Base-by-base conservation (phyloP, 2,113 vertebrate genomes). In the Oryzias celebensis region DNA sequence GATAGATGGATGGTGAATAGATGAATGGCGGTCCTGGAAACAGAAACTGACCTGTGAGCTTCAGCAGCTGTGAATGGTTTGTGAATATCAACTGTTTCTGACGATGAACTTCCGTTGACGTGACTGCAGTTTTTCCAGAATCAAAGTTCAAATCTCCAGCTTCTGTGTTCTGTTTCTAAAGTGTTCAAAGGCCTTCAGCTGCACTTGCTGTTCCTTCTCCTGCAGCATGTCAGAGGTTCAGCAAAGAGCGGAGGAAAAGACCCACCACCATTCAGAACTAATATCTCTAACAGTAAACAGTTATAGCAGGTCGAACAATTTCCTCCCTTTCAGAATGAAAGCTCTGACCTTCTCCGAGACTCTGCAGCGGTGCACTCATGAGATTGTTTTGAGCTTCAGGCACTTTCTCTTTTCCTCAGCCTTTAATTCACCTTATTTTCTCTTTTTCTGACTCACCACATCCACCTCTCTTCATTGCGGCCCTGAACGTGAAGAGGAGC, bases 341-440 rank as follows among this genome's bases (percentile, higher is more conserved):
- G 75, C 70, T 50, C 60, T 79, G 79, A 84, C 87, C 79, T 82
- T 73, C 47, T 52, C 5, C 10, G 17, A 61, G 54, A 53, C 67
- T 56, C 71, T 45, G 1, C 41, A 6, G 51, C 65, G 66, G 57
- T 65, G 44, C 22, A 55, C 79, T 81, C 65, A 56, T 77, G 70
- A 81, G 78, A 75, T 83, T 74, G 76, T 77, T 83, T 71, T 66
- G 43, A 36, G 82, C 82, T 77, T 48, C 59, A 12, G 74, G 78
- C 49, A 1, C 58, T 78, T 73, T 43, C 64, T 64, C 59, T 63
- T 45, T 81, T 81, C 69, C 31, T 66, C 46, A 16, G 51, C 58
- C 58, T 78, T 68, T 66, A 62, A 68, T 86, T 72, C 6, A 66
- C 64, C 80, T 85, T 70, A 68, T 84, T 74, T 82, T 49, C 54